phyloP scores from a whole-genome alignment of 2,888 invertebrate species.

The Drosophila gaucha region DNA sequence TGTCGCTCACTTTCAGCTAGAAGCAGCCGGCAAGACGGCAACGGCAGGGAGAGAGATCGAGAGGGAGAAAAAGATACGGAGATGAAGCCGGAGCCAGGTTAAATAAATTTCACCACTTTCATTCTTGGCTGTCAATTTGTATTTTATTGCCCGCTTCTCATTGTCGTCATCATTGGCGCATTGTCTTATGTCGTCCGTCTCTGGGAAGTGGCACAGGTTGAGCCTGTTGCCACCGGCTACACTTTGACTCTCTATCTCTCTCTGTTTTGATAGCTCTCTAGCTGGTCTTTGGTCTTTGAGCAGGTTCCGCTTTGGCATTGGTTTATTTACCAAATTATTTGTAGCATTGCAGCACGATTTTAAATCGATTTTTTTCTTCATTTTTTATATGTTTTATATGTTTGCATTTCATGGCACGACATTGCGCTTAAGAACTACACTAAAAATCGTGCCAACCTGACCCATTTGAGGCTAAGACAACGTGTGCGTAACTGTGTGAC shows the following conservation, averaged over 20 bases:
- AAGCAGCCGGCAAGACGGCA: conserved; percentile 5
- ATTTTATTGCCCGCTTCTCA: conserved; percentile 61
- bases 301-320: conserved; percentile 65
- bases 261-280: conserved; percentile 6
- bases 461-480: conserved; percentile 50
- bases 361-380: conserved; percentile 38
- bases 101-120: conserved; percentile 73
- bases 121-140: conserved; percentile 72
- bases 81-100: conserved; percentile 23
- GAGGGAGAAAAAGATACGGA: conserved; percentile 23
- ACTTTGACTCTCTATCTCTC: not conserved
- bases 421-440: conserved; percentile 62
- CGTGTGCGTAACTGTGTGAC: not conserved
- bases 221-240: conserved; percentile 13
- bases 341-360: conserved; percentile 67
- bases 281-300: conserved; percentile 19
- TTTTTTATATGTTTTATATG: conserved; percentile 40
- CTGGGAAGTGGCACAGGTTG: conserved; percentile 58
- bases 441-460: conserved; percentile 62
- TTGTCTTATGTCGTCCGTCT: conserved; percentile 7
- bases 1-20: conserved; percentile 63
- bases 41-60: not conserved
- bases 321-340: conserved; percentile 60
- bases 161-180: conserved; percentile 51
- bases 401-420: conserved; percentile 64